phyloP scores from a whole-genome alignment of 1,140 invertebrate species.

The Ceratosolen solmsi region DNA sequence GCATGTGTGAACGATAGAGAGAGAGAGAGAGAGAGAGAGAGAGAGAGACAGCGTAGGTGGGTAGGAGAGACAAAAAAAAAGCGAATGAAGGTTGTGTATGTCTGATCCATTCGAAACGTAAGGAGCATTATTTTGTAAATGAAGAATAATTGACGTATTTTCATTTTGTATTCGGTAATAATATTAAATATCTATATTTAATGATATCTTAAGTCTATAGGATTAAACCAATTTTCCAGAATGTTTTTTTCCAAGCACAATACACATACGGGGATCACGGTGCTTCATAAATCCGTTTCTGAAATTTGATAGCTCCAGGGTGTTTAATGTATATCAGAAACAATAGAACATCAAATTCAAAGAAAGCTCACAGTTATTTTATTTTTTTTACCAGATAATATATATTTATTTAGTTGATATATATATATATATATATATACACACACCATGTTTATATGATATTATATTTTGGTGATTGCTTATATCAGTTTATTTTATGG shows the following conservation, averaged over 20 bases:
- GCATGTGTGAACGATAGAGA: not conserved
- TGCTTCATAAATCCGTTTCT: not conserved
- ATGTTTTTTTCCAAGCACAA: not conserved
- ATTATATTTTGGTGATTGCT: not conserved
- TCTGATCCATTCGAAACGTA: too few relatives aligned
- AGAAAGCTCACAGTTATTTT: not conserved
- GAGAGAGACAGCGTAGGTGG: not conserved
- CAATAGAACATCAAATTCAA: conserved; percentile 22
- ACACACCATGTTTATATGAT: not conserved
- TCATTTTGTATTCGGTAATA: too few relatives aligned
- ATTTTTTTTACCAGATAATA: not conserved
- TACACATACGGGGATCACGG: not conserved
- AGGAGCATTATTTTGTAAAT: too few relatives aligned
- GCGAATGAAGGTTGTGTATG: too few relatives aligned
- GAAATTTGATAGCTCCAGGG: not conserved
- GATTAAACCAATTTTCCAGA: not conserved
- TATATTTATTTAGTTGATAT: not conserved
- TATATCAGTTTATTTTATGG: not conserved
- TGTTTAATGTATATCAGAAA: not conserved
- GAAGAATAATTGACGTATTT: too few relatives aligned
- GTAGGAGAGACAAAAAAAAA: not conserved
- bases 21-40: conserved; percentile 5
- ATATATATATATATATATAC: not conserved
- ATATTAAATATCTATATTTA: not conserved
- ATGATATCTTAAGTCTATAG: not conserved